Conservation (phyloP, 2,888 invertebrate genomes). For the Cataglyphis livida region DNA sequence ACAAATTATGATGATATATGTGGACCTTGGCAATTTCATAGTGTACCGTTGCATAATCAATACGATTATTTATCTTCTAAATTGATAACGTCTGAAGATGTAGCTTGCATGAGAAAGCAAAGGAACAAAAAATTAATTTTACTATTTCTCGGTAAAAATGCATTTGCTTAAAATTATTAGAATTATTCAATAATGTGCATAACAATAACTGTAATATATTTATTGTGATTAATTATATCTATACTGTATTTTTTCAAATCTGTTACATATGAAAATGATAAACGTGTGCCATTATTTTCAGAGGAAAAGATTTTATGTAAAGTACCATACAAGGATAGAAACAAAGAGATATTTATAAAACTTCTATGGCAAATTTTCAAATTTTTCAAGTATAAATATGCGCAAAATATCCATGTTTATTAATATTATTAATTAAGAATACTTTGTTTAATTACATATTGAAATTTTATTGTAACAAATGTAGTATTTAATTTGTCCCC, state of each 20-base stretch:
- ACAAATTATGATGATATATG: constrained; percentile 78
- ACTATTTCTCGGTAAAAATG: constrained; percentile 75
- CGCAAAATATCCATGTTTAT: not conserved
- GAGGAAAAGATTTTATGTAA: constrained; percentile 43
- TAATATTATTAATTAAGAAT: not conserved
- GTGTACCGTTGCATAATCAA: constrained; percentile 67
- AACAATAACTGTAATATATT: not conserved
- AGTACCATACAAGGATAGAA: not conserved
- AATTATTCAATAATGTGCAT: constrained; percentile 6
- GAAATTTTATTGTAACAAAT: constrained; percentile 3
- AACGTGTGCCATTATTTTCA: constrained; percentile 40
- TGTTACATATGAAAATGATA: not conserved
- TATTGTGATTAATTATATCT: not conserved
- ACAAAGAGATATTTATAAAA: constrained; percentile 68
- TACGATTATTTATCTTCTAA: constrained; percentile 65
- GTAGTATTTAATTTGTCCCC: not conserved
- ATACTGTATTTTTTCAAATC: not conserved
- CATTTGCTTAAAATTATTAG: constrained; percentile 20
- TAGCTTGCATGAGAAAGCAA: constrained; percentile 71
- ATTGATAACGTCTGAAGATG: constrained; percentile 74
- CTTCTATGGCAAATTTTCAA: constrained; percentile 78
- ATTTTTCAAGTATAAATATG: constrained; percentile 73
- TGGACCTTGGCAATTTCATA: constrained; percentile 73
- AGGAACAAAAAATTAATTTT: constrained; percentile 69
- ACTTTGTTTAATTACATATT: not conserved